These are phyloP conservation scores for Drosophila testacea DNA, from an alignment of 2,888 invertebrate genomes.

Conservation along the genomic window DNA sequence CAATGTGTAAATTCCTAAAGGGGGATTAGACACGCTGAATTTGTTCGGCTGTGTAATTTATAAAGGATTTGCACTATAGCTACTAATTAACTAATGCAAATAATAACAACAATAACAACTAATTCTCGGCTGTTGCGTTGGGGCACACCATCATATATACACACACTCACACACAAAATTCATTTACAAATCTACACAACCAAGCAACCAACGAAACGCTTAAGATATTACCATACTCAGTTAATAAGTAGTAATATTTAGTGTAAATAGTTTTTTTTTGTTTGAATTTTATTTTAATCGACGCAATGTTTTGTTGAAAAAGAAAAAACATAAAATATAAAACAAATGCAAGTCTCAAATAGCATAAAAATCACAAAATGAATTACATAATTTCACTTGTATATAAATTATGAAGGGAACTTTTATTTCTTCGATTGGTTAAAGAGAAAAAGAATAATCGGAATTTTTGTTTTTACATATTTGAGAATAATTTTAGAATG, in stretches of 20 bases:
- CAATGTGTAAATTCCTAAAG: slow-evolving; percentile 22
- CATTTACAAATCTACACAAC: slow-evolving; percentile 21
- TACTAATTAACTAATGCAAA: slow-evolving; percentile 1
- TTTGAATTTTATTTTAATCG: neutral
- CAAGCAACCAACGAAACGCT: slow-evolving; percentile 43
- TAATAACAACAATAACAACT: neutral
- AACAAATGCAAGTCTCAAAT: slow-evolving; percentile 16
- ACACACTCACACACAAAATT: slow-evolving; percentile 18
- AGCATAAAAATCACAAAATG: neutral
- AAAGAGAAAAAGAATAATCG: neutral
- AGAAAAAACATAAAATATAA: neutral
- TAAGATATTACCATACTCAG: slow-evolving; percentile 79
- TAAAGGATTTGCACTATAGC: slow-evolving; percentile 10
- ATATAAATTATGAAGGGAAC: slow-evolving; percentile 36
- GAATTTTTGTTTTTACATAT: slow-evolving; percentile 11
- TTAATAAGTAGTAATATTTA: slow-evolving; percentile 68
- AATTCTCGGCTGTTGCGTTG: slow-evolving; percentile 35
- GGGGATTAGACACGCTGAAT: slow-evolving; percentile 11
- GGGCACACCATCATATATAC: slow-evolving; percentile 14
- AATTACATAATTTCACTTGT: slow-evolving; percentile 32
- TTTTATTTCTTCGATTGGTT: slow-evolving; percentile 13
- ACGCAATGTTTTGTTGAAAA: slow-evolving; percentile 6
- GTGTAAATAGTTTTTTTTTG: slow-evolving; percentile 63
- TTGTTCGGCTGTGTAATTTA: slow-evolving; percentile 19
- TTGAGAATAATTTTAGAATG: slow-evolving; percentile 24